Percentiles rank a stretch among this genome's conserved stretches.
Conservation (phyloP, 2,113 vertebrate species). For the Mugil cephalus region DNA sequence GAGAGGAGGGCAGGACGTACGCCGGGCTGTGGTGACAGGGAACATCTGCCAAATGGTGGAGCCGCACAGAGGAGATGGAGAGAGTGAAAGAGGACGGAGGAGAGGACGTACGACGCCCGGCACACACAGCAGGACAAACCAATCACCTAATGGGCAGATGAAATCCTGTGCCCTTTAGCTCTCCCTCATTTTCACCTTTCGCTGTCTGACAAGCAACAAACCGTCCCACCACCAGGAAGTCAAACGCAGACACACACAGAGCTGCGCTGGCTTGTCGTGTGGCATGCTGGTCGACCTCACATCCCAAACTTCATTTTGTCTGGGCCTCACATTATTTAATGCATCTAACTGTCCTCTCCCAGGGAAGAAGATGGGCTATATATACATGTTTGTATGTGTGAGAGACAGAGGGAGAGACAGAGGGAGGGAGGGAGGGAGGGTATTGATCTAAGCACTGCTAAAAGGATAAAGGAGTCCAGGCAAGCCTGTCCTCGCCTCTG, state of each 20-base stretch:
- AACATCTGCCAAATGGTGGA: conserved; percentile 66
- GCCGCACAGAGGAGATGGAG: conserved; percentile 34
- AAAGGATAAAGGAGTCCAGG: conserved; percentile 65
- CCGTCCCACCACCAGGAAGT: neutral
- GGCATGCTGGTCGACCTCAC: conserved; percentile 4
- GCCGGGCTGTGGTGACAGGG: conserved; percentile 38
- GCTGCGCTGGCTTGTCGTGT: conserved; percentile 6
- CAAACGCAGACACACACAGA: conserved; percentile 18
- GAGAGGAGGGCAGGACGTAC: conserved; percentile 13
- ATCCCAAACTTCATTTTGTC: conserved; percentile 45
- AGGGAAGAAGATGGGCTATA: conserved; percentile 25
- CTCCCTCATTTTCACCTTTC: conserved; percentile 51
- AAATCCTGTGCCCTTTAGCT: conserved; percentile 53
- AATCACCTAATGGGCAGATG: conserved; percentile 73
- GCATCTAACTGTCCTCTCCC: conserved; percentile 24
- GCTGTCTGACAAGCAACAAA: conserved; percentile 25
- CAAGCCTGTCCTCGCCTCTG: conserved; percentile 44
- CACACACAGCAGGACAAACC: conserved; percentile 47
- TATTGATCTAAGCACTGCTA: conserved; percentile 66
- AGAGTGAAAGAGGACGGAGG: conserved; percentile 31
- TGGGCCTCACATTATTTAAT: conserved; percentile 40
- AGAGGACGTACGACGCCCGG: conserved; percentile 5
- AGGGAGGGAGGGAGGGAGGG: neutral
- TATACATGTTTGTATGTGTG: conserved; percentile 17
- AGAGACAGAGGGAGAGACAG: neutral